phyloP scores from a whole-genome alignment of 2,113 vertebrate genomes.

The Hippolais icterina region DNA sequence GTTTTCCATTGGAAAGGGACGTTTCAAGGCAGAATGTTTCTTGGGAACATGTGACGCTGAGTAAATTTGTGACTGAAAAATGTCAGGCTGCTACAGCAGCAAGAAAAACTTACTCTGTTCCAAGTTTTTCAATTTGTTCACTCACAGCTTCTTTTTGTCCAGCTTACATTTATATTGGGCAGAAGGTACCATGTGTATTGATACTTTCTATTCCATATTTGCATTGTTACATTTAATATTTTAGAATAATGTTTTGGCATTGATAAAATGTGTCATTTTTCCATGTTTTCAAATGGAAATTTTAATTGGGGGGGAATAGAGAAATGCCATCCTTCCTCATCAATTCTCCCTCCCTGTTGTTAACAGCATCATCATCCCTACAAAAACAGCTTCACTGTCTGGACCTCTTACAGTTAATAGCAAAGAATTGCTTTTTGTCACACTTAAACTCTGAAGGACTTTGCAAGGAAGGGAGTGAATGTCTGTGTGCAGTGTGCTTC shows the following conservation, averaged over 20 bases:
- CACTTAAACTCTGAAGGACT: neutral
- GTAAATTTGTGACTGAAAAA: constrained; percentile 29
- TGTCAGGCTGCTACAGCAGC: neutral
- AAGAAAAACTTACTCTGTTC: neutral
- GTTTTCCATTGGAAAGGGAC: constrained; percentile 33
- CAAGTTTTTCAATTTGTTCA: neutral
- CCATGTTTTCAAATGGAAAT: neutral
- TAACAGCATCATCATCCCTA: neutral
- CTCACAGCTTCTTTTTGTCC: neutral
- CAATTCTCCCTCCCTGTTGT: neutral
- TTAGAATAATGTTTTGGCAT: neutral
- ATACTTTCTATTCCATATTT: neutral
- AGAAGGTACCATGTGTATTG: neutral
- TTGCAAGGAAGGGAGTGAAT: neutral
- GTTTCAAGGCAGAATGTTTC: constrained; percentile 3
- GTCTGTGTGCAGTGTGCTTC: neutral
- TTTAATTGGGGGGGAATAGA: neutral
- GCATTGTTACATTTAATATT: neutral
- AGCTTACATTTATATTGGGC: neutral
- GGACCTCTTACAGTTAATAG: neutral
- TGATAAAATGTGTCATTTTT: neutral
- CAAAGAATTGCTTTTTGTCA: neutral
- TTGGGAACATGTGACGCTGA: neutral
- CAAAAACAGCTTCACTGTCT: neutral
- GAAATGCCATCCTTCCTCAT: neutral